These are phyloP conservation scores for Callosobruchus maculatus DNA, from an alignment of 2,888 invertebrate genomes.

Conservation along the genomic window DNA sequence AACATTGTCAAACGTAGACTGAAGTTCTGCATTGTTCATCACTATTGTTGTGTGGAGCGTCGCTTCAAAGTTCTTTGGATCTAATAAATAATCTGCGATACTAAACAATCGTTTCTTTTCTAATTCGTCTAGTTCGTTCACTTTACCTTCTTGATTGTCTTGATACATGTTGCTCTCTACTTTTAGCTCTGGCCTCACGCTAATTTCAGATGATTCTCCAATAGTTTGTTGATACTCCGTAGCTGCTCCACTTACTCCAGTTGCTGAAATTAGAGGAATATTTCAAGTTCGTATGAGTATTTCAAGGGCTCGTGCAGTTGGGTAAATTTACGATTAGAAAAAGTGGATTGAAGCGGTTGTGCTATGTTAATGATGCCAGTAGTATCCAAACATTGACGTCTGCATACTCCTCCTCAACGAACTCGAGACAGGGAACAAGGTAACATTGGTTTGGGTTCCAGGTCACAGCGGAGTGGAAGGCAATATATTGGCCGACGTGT, in stretches of 20 bases:
- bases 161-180: neutral
- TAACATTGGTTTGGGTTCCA: no score
- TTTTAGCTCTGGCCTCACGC: neutral
- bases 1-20: neutral
- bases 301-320: no score
- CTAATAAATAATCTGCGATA: conserved; percentile 6
- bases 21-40: neutral
- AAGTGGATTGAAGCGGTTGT: neutral
- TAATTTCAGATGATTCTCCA: neutral
- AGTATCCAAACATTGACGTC: no score
- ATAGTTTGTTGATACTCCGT: neutral
- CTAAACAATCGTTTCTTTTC: conserved; percentile 1
- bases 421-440: no score
- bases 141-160: neutral
- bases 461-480: no score
- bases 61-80: conserved; percentile 8
- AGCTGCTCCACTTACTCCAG: neutral
- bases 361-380: no score
- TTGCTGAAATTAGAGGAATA: neutral
- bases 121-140: neutral
- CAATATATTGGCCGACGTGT: no score
- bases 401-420: no score
- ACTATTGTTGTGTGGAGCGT: conserved; percentile 1
- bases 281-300: neutral
- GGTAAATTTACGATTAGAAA: neutral